Evolutionary conservation across 1,140 invertebrate genomes (phyloP), one percentile per base, ranked within the genome.

Genomic region (Ostrea denselamellosa): DNA sequence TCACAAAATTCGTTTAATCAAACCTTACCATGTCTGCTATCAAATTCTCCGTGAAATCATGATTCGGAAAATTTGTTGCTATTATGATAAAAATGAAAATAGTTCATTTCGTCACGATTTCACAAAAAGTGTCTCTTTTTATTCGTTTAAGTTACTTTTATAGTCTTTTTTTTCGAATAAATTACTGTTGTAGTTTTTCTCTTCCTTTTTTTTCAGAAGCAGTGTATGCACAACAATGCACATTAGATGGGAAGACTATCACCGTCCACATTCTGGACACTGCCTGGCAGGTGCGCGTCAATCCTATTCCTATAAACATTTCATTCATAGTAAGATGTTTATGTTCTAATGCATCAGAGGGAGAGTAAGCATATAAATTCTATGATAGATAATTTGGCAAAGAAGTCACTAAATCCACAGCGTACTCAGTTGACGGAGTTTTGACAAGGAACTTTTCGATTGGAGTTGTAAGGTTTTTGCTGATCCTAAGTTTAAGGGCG

Each of bases 241-340:
- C 88, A 0, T 68, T 93, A 22, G 93, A 93, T 83, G 91, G 91
- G 22, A 93, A 93, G 86, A 85, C 91, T 14, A 77, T 91, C 12
- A 90, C 86, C 0, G 58, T 93, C 14, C 91, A 93, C 85, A 92
- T 93, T 34, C 90, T 92, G 84, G 93, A 93, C 77, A 93, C 91
- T n/a, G 89, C 89, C 4, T 91, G 92, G 90, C 90, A 90, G 87
- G 91, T 92, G 85, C 88, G 65, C 77, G 9, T 58, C 81, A 81
- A 81, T 51, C 34, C 17, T 62, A 44, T 44, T 44, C 34, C 34
- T 44, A 1, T 5, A 44, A 44, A 2, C 34, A 44, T 44, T 44
- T 44, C 34, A 44, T 44, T 44, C 34, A 44, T 44, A 44, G 1
- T 44, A 44, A 44, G 34, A 44, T 44, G 34, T 44, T 44, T 44